Evolutionary conservation across 1,140 invertebrate species (phyloP), one percentile per base, ranked within the genome.

Genomic region (Zeugodacus cucurbitae): DNA sequence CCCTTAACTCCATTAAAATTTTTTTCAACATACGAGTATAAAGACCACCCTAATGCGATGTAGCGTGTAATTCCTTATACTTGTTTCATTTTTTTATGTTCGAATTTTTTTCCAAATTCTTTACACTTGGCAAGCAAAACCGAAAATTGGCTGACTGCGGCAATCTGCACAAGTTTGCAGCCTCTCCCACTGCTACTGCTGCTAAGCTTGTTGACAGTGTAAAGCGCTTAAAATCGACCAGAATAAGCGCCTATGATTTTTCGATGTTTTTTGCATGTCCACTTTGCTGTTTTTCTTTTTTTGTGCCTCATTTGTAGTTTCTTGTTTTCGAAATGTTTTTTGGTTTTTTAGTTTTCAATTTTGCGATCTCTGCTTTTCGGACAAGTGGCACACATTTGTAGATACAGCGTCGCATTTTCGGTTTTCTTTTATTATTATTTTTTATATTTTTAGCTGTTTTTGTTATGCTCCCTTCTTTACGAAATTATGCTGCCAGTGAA

Each of bases 161-260:
- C 74, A 82, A 82, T 41, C 26, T 48, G 8, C 34, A 29, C 26
- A 17, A 11, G 11, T 22, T 37, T 8, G 4, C 37, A 41, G 5
- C 70, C 34, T 6, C 37, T 74, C 34, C 41, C 74, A 74, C n/a
- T n/a, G 26, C 58, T 62, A 62, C 58, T 37, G 8, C 74, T 48
- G 41, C 74, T 82, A 41, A 44, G 41, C 74, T 37, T 82, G 41
- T 82, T 82, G n/a, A 82, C 41, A 54, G 22, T 26, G 22, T 26
- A 48, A 48, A 82, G 70, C 70, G 41, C 74, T 82, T 82, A 48
- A 48, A 82, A 82, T n/a, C 41, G n/a, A 48, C 22, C 74, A 82
- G n/a, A n/a, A 29, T 20, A 29, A 82, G 26, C 41, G 44, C 74
- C 41, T 48, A 48, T 29, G 11, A 82, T 48, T 48, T 82, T 82